Conservation (phyloP, 2,888 invertebrate genomes). For the Pollenia angustigena region DNA sequence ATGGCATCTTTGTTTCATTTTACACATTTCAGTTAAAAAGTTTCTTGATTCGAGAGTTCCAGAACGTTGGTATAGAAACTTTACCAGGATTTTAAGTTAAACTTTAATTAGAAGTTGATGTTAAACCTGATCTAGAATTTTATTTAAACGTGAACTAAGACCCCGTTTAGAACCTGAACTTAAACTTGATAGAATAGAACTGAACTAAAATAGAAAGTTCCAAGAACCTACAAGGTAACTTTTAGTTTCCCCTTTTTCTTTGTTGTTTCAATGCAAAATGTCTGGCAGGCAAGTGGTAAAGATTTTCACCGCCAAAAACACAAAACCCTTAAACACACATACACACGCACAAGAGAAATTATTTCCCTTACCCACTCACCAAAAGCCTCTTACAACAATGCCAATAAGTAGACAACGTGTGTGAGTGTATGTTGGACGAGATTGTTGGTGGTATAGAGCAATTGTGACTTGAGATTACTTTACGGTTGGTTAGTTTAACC, state of each 20-base stretch:
- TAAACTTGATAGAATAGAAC: too few species aligned
- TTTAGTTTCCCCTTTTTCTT: neutral
- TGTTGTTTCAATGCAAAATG: constrained; percentile 10
- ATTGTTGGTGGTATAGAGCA: constrained; percentile 44
- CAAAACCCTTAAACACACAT: constrained; percentile 20
- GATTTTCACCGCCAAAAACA: neutral
- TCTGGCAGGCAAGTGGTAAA: constrained; percentile 50
- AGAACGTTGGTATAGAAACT: too few species aligned
- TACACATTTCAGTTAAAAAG: too few species aligned
- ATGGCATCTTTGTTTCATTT: too few species aligned
- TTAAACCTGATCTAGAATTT: too few species aligned
- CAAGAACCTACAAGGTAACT: neutral
- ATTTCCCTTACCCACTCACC: neutral
- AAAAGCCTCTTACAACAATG: neutral
- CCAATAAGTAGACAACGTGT: neutral
- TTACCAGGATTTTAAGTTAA: too few species aligned
- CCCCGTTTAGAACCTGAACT: too few species aligned
- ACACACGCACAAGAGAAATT: neutral
- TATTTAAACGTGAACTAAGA: too few species aligned
- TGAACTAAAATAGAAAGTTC: too few species aligned
- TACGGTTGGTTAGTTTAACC: constrained; percentile 72
- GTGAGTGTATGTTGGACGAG: neutral
- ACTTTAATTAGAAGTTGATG: too few species aligned
- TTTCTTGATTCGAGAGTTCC: too few species aligned
- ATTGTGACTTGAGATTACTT: constrained; percentile 71